Conservation (phyloP, 2,888 invertebrate species). For the Halictus quadricinctus region DNA sequence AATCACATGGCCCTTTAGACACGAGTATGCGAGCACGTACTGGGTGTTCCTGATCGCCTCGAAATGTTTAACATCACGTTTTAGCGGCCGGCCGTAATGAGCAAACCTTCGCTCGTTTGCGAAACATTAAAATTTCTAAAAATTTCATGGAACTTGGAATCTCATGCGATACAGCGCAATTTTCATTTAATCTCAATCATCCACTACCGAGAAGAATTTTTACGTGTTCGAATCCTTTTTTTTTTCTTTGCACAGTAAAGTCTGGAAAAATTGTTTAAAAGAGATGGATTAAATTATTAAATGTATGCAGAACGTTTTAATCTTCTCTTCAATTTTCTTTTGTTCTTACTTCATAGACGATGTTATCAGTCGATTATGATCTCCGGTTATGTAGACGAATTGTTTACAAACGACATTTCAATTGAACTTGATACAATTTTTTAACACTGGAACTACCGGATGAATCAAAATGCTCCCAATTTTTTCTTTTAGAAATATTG, state of each 20-base stretch:
- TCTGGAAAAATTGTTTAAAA: not conserved
- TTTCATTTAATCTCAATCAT: not conserved
- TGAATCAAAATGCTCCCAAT: too few relatives aligned
- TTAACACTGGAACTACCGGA: too few relatives aligned
- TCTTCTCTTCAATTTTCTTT: not conserved
- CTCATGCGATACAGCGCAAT: not conserved
- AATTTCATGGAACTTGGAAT: not conserved
- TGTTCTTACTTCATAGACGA: too few relatives aligned
- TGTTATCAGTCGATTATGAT: too few relatives aligned
- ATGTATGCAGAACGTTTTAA: not conserved
- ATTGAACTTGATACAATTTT: too few relatives aligned
- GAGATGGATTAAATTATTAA: too few relatives aligned
- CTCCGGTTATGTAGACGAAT: too few relatives aligned
- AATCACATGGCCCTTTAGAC: conserved; percentile 26
- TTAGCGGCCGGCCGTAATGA: not conserved
- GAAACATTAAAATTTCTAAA: not conserved
- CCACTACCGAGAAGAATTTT: not conserved
- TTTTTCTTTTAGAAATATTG: too few relatives aligned
- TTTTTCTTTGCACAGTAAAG: not conserved
- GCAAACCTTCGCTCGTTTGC: not conserved
- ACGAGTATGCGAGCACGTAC: conserved; percentile 12
- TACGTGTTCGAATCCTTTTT: not conserved
- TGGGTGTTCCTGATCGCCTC: conserved; percentile 13
- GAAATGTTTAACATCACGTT: conserved; percentile 6
- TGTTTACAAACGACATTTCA: too few relatives aligned